These are phyloP conservation scores for Drosophila orosa DNA, from an alignment of 1,140 invertebrate species.

Conservation along the genomic window DNA sequence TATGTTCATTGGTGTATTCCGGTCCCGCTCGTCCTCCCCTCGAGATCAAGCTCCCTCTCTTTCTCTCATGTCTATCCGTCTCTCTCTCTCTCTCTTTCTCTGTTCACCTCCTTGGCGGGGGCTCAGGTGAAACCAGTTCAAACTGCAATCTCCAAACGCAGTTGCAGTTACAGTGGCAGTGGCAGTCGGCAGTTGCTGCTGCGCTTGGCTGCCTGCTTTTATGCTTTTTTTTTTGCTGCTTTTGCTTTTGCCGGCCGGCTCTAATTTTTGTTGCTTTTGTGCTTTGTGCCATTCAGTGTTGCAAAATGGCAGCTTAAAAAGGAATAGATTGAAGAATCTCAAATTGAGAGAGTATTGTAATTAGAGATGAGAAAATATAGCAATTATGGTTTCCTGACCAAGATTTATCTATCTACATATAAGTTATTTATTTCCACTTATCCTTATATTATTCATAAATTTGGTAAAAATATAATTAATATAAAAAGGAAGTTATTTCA, in stretches of 20 bases:
- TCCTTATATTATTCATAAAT: background rate
- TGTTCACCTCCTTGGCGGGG: conserved; percentile 5
- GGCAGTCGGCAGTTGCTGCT: conserved; percentile 30
- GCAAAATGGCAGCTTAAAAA: background rate
- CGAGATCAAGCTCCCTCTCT: conserved; percentile 26
- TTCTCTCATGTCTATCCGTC: background rate
- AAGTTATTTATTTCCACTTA: background rate
- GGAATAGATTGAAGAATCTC: background rate
- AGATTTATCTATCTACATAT: no score
- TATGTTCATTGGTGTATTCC: conserved; percentile 34
- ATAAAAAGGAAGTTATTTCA: no score
- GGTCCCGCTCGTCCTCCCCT: conserved; percentile 10
- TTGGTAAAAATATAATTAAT: no score
- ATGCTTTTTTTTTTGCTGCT: background rate
- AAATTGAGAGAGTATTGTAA: background rate
- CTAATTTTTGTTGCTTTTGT: conserved; percentile 26
- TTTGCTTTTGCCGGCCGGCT: conserved; percentile 63
- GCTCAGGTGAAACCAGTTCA: conserved; percentile 60
- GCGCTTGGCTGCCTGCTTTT: conserved; percentile 54
- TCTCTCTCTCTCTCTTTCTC: background rate
- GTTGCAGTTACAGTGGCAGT: no score
- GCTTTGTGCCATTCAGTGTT: conserved; percentile 7
- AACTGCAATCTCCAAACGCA: conserved; percentile 58
- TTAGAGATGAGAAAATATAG: no score
- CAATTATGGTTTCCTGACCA: no score